A percentile compares a stretch with the other conserved stretches of the same genome.
phyloP scores from a whole-genome alignment of 2,113 vertebrate species.

The Hyperoodon ampullatus region DNA sequence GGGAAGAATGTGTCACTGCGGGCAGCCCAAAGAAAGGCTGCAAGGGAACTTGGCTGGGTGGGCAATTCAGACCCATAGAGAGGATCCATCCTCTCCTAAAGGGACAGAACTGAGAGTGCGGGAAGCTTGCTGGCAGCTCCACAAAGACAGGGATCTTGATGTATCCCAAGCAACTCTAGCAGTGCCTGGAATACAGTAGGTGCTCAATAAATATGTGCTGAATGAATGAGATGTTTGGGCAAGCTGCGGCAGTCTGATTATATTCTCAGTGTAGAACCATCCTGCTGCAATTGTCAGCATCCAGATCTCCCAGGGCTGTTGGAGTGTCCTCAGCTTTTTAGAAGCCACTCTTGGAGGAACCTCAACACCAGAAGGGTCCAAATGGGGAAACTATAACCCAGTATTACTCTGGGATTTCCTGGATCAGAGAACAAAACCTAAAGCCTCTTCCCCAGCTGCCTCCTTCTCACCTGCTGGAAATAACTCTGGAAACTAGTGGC shows the following conservation, averaged over 20 bases:
- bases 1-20: too few relatives aligned
- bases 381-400: background rate
- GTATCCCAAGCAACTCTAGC: background rate
- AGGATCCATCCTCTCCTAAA: background rate
- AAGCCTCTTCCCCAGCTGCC: background rate
- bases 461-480: constrained; percentile 33
- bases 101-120: background rate
- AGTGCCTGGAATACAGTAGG: background rate
- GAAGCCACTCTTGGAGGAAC: background rate
- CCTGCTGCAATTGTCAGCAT: background rate
- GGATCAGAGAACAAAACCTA: background rate
- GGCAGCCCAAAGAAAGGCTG: background rate
- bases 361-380: background rate
- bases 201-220: background rate
- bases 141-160: background rate
- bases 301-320: background rate
- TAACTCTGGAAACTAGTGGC: constrained; percentile 44
- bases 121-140: background rate
- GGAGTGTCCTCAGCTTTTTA: background rate
- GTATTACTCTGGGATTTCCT: background rate
- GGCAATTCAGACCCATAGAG: background rate
- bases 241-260: too few relatives aligned
- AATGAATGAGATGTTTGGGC: background rate
- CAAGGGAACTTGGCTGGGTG: background rate
- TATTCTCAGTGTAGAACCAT: background rate